phyloP scores from a whole-genome alignment of 2,113 vertebrate species.

The Megalops atlanticus region DNA sequence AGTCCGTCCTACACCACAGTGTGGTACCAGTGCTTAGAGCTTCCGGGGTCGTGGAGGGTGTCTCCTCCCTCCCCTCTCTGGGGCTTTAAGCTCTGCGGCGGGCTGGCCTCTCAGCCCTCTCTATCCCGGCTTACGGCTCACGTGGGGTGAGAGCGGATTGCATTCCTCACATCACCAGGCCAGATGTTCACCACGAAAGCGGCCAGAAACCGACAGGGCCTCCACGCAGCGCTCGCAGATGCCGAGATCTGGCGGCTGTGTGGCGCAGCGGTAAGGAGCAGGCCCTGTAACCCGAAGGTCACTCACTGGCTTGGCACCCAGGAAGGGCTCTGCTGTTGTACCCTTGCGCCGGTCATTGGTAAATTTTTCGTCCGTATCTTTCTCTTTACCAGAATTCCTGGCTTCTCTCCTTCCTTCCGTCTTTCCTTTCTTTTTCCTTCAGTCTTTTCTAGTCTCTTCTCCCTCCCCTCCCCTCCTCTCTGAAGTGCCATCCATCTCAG shows the following conservation, averaged over 20 bases:
- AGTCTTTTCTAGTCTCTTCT: background rate
- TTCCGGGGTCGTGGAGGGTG: too few species aligned
- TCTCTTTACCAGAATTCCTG: background rate
- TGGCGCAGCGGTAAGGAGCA: too few species aligned
- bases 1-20: too few species aligned
- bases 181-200: constrained; percentile 65
- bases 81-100: background rate
- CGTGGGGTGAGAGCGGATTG: constrained; percentile 68
- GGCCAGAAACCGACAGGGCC: background rate
- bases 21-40: too few species aligned
- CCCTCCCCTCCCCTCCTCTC: background rate
- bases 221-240: background rate
- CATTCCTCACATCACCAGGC: constrained; percentile 64
- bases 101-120: background rate
- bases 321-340: too few species aligned
- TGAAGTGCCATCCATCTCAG: too few species aligned
- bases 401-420: background rate
- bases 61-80: background rate
- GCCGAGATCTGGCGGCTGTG: background rate
- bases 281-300: too few species aligned
- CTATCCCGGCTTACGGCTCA: constrained; percentile 55
- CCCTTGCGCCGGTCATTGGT: too few species aligned
- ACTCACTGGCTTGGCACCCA: too few species aligned
- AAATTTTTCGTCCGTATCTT: background rate
- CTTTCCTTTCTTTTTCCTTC: background rate